phyloP scores from a whole-genome alignment of 2,888 invertebrate genomes.

The Coremacera marginata region DNA sequence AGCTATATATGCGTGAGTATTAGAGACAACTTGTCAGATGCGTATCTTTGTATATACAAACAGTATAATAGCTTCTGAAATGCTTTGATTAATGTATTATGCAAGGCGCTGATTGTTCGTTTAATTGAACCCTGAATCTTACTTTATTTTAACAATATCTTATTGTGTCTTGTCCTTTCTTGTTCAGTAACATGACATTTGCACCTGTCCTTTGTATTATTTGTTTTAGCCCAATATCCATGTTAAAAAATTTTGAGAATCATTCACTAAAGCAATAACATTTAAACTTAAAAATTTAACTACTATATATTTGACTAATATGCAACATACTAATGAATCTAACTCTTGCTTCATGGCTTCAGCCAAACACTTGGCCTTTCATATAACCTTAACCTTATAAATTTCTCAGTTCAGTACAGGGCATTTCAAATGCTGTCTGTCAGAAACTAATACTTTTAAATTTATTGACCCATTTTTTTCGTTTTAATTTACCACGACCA shows the following conservation, averaged over 20 bases:
- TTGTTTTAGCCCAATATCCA: not conserved
- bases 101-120: conserved; percentile 8
- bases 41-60: conserved; percentile 26
- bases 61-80: conserved; percentile 4
- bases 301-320: no score
- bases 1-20: conserved; percentile 96
- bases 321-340: no score
- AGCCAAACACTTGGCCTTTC: no score
- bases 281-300: no score
- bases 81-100: conserved; percentile 21
- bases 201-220: not conserved
- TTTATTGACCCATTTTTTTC: not conserved
- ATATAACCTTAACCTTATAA: no score
- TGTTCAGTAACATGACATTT: not conserved
- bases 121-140: conserved; percentile 7
- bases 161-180: conserved; percentile 22
- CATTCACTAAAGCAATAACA: no score
- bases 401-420: no score
- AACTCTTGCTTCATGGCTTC: no score
- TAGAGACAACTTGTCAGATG: conserved; percentile 39
- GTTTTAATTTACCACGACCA: not conserved
- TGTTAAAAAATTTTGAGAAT: no score
- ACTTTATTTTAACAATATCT: conserved; percentile 15
- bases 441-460: no score
- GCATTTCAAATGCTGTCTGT: no score